Evolutionary conservation across 1,140 invertebrate genomes (phyloP).

Genomic region (Centruroides sculpturatus): DNA sequence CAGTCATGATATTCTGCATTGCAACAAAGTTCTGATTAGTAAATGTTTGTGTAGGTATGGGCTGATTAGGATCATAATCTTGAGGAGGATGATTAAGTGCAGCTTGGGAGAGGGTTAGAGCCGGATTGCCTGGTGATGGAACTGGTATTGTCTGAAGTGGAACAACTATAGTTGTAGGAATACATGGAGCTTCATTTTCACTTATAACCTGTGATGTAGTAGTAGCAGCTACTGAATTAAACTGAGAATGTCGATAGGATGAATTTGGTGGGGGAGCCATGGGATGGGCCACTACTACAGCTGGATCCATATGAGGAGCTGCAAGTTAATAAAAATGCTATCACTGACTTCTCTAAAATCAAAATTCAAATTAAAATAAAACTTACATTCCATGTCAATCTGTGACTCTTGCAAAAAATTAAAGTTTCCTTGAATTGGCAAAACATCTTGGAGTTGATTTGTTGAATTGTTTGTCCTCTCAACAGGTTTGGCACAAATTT

Average conservation of each 20-base stretch:
- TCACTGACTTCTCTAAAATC: too few relatives aligned
- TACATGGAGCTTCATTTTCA: neutral
- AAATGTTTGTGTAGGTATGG: conserved; percentile 21
- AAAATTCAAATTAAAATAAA: too few relatives aligned
- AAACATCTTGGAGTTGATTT: conserved; percentile 6
- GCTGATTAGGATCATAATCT: conserved; percentile 11
- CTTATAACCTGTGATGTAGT: neutral
- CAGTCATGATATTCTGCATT: conserved; percentile 10
- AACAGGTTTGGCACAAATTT: too few relatives aligned
- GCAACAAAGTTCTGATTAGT: conserved; percentile 18
- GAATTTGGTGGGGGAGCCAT: conserved; percentile 18
- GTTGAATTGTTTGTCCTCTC: neutral
- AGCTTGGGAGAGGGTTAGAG: too few relatives aligned
- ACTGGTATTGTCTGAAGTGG: neutral
- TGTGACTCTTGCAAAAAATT: conserved; percentile 33
- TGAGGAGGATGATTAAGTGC: neutral
- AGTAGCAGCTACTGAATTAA: neutral
- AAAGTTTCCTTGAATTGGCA: conserved; percentile 24
- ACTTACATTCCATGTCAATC: conserved; percentile 28
- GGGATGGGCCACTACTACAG: conserved; percentile 29
- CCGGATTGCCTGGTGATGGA: too few relatives aligned
- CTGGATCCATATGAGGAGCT: conserved; percentile 32
- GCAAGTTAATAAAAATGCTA: neutral
- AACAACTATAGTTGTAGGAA: too few relatives aligned
- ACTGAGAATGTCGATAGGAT: neutral